These are phyloP conservation scores for Protonemura montana DNA, from an alignment of 2,888 invertebrate species.

Conservation along the genomic window DNA sequence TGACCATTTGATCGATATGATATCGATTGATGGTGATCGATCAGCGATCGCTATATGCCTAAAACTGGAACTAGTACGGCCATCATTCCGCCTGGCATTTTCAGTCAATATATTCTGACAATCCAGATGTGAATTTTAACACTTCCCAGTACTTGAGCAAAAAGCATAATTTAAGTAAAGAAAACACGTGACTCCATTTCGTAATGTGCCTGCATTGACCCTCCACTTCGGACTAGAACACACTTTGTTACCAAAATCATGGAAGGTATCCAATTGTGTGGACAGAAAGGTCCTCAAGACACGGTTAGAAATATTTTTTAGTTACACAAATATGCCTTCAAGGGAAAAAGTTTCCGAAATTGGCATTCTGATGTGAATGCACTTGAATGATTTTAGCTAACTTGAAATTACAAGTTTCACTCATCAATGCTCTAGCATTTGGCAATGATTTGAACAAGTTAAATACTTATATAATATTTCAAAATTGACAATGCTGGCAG, in stretches of 20 bases:
- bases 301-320: not conserved
- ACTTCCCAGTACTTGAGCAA: not conserved
- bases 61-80: too few species aligned
- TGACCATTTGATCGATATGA: too few species aligned
- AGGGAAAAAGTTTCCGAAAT: not conserved
- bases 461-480: too few species aligned
- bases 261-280: not conserved
- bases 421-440: not conserved
- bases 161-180: not conserved
- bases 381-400: not conserved
- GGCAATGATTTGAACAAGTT: not conserved
- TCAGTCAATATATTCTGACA: not conserved
- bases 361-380: not conserved
- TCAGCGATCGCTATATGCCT: too few species aligned
- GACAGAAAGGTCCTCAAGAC: not conserved
- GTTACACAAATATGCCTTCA: not conserved
- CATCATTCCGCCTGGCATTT: not conserved
- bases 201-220: not conserved
- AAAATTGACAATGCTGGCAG: too few species aligned
- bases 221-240: not conserved
- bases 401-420: not conserved
- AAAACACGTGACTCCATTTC: not conserved
- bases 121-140: not conserved
- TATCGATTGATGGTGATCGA: too few species aligned
- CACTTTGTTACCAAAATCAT: not conserved